Percentiles rank a stretch among this genome's conserved stretches.
Evolutionary conservation across 2,888 invertebrate species (phyloP).

Genomic region (Buathra laborator): DNA sequence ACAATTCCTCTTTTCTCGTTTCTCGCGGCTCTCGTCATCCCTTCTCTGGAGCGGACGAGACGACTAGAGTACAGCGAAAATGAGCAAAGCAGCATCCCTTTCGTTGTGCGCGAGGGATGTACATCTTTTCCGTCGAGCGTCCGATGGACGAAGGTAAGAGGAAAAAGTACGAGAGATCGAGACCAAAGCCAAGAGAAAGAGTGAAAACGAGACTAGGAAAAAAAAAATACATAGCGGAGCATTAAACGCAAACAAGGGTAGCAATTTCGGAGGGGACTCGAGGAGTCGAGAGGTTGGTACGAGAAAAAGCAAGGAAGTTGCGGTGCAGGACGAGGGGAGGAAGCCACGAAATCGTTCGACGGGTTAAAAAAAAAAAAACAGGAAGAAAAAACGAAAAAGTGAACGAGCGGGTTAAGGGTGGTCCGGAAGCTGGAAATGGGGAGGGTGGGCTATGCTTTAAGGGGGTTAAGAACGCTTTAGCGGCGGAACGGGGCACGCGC

Average conservation of each 20-base stretch:
- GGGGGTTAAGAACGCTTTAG: conserved; percentile 82
- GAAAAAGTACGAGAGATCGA: conserved; percentile 44
- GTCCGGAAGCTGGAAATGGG: conserved; percentile 71
- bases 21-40: conserved; percentile 28
- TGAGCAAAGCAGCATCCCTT: conserved; percentile 62
- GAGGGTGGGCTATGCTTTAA: conserved; percentile 69
- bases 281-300: conserved; percentile 80
- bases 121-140: conserved; percentile 56
- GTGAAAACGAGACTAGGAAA: conserved; percentile 48
- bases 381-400: conserved; percentile 63
- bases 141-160: conserved; percentile 52
- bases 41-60: conserved; percentile 38
- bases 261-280: conserved; percentile 81
- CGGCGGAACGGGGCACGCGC: conserved; percentile 73
- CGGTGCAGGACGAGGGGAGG: conserved; percentile 50
- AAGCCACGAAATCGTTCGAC: conserved; percentile 59
- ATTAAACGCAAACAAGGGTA: conserved; percentile 84
- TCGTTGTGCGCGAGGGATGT: not conserved
- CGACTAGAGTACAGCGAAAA: conserved; percentile 65
- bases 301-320: conserved; percentile 70
- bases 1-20: conserved; percentile 19
- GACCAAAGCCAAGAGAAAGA: conserved; percentile 52
- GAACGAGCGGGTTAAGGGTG: conserved; percentile 74
- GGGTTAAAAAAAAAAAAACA: conserved; percentile 37
- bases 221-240: conserved; percentile 80